A percentile compares a stretch with the other conserved stretches of the same genome.
These are phyloP conservation scores for Malacoctenus gilli DNA, from an alignment of 2,797 vertebrate genomes.

Conservation along the genomic window DNA sequence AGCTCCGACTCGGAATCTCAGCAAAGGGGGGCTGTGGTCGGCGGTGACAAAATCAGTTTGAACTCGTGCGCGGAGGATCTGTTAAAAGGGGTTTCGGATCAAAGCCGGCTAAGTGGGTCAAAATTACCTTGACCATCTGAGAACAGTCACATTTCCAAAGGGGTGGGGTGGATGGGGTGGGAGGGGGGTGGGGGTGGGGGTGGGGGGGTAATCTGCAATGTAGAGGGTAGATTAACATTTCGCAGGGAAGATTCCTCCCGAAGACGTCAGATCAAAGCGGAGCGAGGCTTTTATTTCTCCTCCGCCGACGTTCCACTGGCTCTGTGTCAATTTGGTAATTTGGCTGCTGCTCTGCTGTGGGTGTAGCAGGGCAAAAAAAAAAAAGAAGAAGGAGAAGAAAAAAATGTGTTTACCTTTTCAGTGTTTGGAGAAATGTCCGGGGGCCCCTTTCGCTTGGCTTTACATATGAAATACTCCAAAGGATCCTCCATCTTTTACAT, in stretches of 20 bases:
- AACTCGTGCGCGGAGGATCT: conserved; percentile 71
- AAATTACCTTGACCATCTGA: conserved; percentile 83
- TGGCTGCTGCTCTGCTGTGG: conserved; percentile 48
- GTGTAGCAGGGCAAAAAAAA: conserved; percentile 14
- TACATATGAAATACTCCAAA: conserved; percentile 38
- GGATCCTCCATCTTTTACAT: conserved; percentile 30
- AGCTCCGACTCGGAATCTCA: conserved; percentile 68
- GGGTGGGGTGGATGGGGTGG: conserved; percentile 47
- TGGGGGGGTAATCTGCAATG: conserved; percentile 75
- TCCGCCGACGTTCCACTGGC: conserved; percentile 56
- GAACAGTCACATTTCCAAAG: conserved; percentile 76
- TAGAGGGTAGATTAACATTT: conserved; percentile 80
- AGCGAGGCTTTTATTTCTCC: conserved; percentile 64
- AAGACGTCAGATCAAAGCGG: conserved; percentile 80
- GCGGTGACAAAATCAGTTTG: conserved; percentile 78
- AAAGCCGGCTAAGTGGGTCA: conserved; percentile 82
- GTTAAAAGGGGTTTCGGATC: conserved; percentile 78
- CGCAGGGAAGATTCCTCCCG: conserved; percentile 71
- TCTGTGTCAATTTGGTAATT: conserved; percentile 72
- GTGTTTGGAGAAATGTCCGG: conserved; percentile 45
- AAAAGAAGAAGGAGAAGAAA: no score
- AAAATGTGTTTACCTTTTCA: conserved; percentile 61
- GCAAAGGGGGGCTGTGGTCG: conserved; percentile 65
- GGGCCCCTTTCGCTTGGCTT: conserved; percentile 32
- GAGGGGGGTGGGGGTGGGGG: no score